Conservation (phyloP, 2,797 vertebrate genomes). For the Cirrhinus molitorella region DNA sequence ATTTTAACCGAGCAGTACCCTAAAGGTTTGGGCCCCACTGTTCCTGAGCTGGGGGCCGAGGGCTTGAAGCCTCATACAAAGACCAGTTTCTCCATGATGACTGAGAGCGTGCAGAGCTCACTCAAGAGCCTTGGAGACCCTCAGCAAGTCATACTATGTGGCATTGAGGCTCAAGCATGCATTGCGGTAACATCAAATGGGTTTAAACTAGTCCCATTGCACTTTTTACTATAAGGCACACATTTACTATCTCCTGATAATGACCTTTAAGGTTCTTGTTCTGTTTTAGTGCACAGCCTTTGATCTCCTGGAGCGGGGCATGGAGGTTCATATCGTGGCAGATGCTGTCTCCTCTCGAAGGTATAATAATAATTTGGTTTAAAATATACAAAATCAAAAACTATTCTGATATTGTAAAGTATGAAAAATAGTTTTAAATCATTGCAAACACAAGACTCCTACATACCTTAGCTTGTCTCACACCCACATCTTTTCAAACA, state of each 20-base stretch:
- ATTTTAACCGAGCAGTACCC: conserved; percentile 92
- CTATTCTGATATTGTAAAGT: neutral
- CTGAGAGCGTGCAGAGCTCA: conserved; percentile 76
- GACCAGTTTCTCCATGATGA: conserved; percentile 90
- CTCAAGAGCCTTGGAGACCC: conserved; percentile 77
- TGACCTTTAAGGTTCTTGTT: conserved; percentile 14
- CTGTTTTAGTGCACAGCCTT: conserved; percentile 83
- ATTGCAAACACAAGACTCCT: conserved; percentile 3
- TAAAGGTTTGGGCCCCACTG: conserved; percentile 87
- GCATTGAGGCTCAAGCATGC: conserved; percentile 90
- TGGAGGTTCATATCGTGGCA: conserved; percentile 89
- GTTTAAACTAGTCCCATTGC: neutral
- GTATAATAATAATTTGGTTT: conserved; percentile 65
- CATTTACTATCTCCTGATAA: neutral
- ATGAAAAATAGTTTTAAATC: neutral
- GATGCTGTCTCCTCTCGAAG: conserved; percentile 90
- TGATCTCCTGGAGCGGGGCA: conserved; percentile 86
- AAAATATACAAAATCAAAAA: neutral
- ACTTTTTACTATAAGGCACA: conserved; percentile 1
- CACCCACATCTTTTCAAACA: conserved; percentile 12
- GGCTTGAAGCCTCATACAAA: conserved; percentile 81
- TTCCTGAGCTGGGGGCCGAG: conserved; percentile 84
- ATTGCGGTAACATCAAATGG: conserved; percentile 80
- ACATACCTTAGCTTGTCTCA: neutral
- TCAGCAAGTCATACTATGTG: conserved; percentile 87